phyloP scores from a whole-genome alignment of 2,797 vertebrate genomes.

The Sebastes elongatus region DNA sequence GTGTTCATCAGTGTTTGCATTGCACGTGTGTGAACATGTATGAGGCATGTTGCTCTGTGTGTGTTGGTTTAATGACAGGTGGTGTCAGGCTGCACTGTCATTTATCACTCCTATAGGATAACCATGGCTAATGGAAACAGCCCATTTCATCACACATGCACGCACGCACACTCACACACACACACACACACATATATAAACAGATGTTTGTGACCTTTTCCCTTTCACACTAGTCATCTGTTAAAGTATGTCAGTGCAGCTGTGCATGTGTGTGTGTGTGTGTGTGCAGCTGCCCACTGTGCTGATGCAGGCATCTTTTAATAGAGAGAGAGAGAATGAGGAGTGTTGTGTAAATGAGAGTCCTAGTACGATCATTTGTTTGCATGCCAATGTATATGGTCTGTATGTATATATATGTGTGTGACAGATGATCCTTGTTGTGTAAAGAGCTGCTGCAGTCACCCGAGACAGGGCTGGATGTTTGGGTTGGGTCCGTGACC shows the following conservation, averaged over 20 bases:
- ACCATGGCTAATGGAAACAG: conserved; percentile 17
- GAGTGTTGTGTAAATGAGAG: not conserved
- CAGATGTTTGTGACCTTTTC: conserved; percentile 13
- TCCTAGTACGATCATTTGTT: not conserved
- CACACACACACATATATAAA: not conserved
- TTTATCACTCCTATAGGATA: conserved; percentile 8
- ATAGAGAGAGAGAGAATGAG: not conserved
- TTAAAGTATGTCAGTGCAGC: not conserved
- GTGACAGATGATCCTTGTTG: not conserved
- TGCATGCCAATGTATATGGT: not conserved
- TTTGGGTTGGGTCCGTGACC: not conserved
- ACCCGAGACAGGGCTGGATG: not conserved
- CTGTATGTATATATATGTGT: not conserved
- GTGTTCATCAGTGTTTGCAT: not conserved
- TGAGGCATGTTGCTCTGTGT: not conserved
- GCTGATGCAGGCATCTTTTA: conserved; percentile 18
- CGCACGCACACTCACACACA: not conserved
- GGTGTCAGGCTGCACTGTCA: conserved; percentile 3
- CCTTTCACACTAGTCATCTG: conserved; percentile 24
- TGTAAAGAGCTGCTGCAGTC: not conserved
- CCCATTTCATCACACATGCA: not conserved
- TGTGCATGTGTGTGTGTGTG: no score
- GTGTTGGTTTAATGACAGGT: not conserved
- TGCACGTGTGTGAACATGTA: not conserved
- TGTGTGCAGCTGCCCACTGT: not conserved